These are phyloP conservation scores for Apostichopus californicus DNA, from an alignment of 35 echinoderm and acorn worm genomes.

Conservation along the genomic window DNA sequence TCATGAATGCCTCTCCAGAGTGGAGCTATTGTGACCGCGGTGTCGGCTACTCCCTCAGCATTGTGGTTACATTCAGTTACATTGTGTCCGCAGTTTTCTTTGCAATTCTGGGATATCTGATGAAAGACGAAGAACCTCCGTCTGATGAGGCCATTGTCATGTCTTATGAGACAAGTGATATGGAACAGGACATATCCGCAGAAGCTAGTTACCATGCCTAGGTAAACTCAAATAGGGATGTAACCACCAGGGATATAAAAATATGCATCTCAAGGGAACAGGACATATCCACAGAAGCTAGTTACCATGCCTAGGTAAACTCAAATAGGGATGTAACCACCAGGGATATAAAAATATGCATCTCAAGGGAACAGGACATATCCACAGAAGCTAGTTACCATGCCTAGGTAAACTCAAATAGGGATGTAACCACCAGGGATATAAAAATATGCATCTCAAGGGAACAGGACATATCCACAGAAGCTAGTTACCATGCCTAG, in stretches of 20 bases:
- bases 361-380: background rate
- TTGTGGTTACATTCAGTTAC: slow-evolving; percentile 40
- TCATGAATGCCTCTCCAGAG: slow-evolving; percentile 7
- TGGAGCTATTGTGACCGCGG: slow-evolving; percentile 51
- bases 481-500: no score
- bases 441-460: no score
- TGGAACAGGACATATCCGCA: background rate
- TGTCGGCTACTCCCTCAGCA: slow-evolving; percentile 42
- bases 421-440: no score
- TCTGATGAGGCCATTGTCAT: slow-evolving; percentile 48
- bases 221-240: background rate
- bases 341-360: no score
- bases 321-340: no score
- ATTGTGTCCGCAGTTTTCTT: slow-evolving; percentile 35
- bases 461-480: background rate
- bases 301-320: no score
- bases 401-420: background rate
- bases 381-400: background rate
- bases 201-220: slow-evolving; percentile 4
- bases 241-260: no score
- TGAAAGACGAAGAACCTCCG: slow-evolving; percentile 37
- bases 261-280: no score
- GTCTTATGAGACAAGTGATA: slow-evolving; percentile 62
- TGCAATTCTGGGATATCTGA: slow-evolving; percentile 37
- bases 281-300: no score